Evolutionary conservation across 1,140 invertebrate species (phyloP).

Genomic region (Branchinecta lindahli): DNA sequence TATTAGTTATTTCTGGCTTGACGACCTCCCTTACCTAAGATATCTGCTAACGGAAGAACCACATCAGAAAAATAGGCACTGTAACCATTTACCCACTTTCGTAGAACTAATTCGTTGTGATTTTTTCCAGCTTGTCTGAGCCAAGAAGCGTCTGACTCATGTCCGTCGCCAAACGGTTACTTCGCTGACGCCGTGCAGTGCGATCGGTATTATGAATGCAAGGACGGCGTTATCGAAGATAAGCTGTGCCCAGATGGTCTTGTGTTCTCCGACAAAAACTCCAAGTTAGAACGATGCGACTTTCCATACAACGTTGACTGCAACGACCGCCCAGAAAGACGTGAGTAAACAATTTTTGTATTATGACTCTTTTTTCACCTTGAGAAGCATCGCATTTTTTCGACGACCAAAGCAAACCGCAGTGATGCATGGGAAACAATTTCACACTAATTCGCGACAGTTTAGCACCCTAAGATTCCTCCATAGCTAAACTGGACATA

Average conservation of each 20-base stretch:
- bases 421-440: too few relatives aligned
- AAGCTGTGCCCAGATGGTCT: constrained; percentile 69
- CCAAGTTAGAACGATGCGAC: constrained; percentile 57
- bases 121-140: constrained; percentile 7
- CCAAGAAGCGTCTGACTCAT: constrained; percentile 32
- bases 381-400: too few relatives aligned
- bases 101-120: background rate
- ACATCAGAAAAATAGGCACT: too few relatives aligned
- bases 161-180: constrained; percentile 49
- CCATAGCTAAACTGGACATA: too few relatives aligned
- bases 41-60: too few relatives aligned
- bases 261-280: constrained; percentile 58
- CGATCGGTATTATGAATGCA: constrained; percentile 68
- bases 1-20: too few relatives aligned
- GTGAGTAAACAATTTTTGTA: constrained; percentile 40
- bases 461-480: too few relatives aligned
- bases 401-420: too few relatives aligned
- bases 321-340: constrained; percentile 44
- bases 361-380: constrained; percentile 20
- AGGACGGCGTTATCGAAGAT: constrained; percentile 52
- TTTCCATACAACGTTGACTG: constrained; percentile 69
- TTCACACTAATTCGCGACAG: too few relatives aligned
- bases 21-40: too few relatives aligned
- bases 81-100: too few relatives aligned
- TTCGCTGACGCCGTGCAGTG: constrained; percentile 51